These are phyloP conservation scores for Siniperca undulata DNA, from an alignment of 2,797 vertebrate species.

Conservation along the genomic window DNA sequence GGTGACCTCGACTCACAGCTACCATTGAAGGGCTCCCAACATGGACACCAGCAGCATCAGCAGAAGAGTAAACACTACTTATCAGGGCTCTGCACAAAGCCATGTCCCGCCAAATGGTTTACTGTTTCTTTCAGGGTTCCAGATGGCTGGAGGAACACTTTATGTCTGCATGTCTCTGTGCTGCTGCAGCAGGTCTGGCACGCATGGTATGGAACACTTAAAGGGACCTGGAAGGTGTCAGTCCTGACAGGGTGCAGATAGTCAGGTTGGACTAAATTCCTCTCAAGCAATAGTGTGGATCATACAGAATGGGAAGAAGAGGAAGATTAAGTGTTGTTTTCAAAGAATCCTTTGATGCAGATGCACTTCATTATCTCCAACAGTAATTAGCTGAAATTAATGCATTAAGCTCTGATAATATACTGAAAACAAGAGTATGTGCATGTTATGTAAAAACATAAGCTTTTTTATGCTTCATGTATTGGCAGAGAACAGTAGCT, in stretches of 20 bases:
- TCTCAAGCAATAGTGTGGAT: slow-evolving; percentile 7
- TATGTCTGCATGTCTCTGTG: slow-evolving; percentile 31
- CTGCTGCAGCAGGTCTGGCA: slow-evolving; percentile 46
- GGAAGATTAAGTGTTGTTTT: slow-evolving; percentile 15
- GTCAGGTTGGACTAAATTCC: slow-evolving; percentile 7
- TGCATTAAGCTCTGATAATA: slow-evolving; percentile 13
- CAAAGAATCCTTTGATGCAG: slow-evolving; percentile 40
- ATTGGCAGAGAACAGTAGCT: background rate
- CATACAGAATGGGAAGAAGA: background rate
- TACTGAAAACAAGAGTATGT: slow-evolving; percentile 15
- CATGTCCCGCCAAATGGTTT: slow-evolving; percentile 16
- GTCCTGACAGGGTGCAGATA: slow-evolving; percentile 53
- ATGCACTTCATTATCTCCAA: slow-evolving; percentile 11
- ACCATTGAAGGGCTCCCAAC: slow-evolving; percentile 39
- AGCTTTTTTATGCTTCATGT: background rate
- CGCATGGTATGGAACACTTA: slow-evolving; percentile 42
- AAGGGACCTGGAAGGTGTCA: slow-evolving; percentile 57
- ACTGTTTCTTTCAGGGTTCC: slow-evolving; percentile 28
- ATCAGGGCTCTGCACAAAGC: slow-evolving; percentile 37
- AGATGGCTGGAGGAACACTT: slow-evolving; percentile 33
- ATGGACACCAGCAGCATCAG: slow-evolving; percentile 27
- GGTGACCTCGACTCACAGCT: slow-evolving; percentile 45
- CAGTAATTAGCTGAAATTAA: slow-evolving; percentile 12
- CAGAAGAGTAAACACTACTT: slow-evolving; percentile 42
- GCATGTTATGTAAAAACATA: slow-evolving; percentile 11